Conservation (phyloP, 2,797 vertebrate species). For the Australoheros facetus region DNA sequence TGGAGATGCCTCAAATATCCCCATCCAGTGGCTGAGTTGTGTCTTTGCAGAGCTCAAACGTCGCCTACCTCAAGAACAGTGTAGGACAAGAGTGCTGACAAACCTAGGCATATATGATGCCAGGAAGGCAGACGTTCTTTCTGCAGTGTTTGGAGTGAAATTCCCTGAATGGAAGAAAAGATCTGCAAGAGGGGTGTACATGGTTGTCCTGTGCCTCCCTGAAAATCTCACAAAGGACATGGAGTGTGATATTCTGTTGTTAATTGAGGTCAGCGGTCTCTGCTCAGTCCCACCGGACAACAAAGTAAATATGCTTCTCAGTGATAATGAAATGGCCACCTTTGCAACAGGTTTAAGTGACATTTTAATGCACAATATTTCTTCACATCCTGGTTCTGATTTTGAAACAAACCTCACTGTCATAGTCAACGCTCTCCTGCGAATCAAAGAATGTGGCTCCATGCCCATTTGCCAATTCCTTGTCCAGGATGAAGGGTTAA, state of each 20-base stretch:
- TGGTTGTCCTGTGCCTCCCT: slow-evolving; percentile 65
- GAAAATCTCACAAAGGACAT: slow-evolving; percentile 74
- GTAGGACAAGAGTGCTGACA: slow-evolving; percentile 77
- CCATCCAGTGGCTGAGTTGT: slow-evolving; percentile 79
- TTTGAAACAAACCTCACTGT: slow-evolving; percentile 67
- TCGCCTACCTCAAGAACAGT: slow-evolving; percentile 69
- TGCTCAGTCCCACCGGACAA: slow-evolving; percentile 35
- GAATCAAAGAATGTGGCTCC: slow-evolving; percentile 57
- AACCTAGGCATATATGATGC: slow-evolving; percentile 69
- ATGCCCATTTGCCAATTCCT: slow-evolving; percentile 69
- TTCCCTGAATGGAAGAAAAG: slow-evolving; percentile 73
- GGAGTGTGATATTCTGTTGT: slow-evolving; percentile 73
- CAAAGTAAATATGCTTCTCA: slow-evolving; percentile 25
- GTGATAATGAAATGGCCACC: slow-evolving; percentile 76
- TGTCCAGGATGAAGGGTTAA: slow-evolving; percentile 64
- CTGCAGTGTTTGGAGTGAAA: slow-evolving; percentile 76
- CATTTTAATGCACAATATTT: slow-evolving; percentile 76
- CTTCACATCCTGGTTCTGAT: slow-evolving; percentile 46
- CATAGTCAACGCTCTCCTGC: slow-evolving; percentile 74
- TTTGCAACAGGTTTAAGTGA: slow-evolving; percentile 77
- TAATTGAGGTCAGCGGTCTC: slow-evolving; percentile 77
- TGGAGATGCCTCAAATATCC: slow-evolving; percentile 82
- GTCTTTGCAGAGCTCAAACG: slow-evolving; percentile 82
- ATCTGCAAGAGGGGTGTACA: slow-evolving; percentile 68
- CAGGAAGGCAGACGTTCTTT: slow-evolving; percentile 72